Base-by-base conservation (phyloP, 2,888 invertebrate genomes). In the Cotesia congregata region DNA sequence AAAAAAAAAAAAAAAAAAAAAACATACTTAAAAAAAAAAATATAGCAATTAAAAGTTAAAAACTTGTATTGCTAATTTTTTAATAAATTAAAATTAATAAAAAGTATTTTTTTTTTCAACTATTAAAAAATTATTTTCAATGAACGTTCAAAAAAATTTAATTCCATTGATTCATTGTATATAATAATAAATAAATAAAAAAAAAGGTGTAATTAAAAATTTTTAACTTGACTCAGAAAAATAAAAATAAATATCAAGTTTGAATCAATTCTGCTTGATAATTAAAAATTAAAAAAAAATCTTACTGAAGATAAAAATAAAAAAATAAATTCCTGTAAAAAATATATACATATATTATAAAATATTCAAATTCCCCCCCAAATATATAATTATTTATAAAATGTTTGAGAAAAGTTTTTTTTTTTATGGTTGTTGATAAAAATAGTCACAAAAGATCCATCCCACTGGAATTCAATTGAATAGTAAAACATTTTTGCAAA, bases 391-490 rank as follows among this genome's bases (percentile, higher is more conserved):
- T 50, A 4, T 50, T 12, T 0, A 50, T 50, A 2, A 30, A 30
- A 30, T 30, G 30, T 30, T 30, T 50, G 12, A 50, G 12, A 50
- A 12, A 50, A 7, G 30, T 30, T 30, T 30, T 30, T 20, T 20
- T 20, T 12, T 7, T 12, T 50, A 3, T 12, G 0, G 9, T 50
- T 50, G 50, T 12, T 50, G 9, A 50, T 7, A 50, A 7, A 69
- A 68, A 61, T 38, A 73, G 17, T 65, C 15, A n/a, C 41, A 6
- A 64, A 69, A 39, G 12, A 70, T 6, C 40, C 41, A 50, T 40
- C 87, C 87, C 88, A 85, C 86, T 88, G 88, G 83, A 87, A 87
- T 83, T 82, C 83, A 85, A 77, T 70, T 41, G 83, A 81, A 80
- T 77, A 79, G 83, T 80, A 83, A 82, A 80, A 86, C 86, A 85